These are phyloP conservation scores for Philopotamus ludificatus DNA, from an alignment of 1,140 invertebrate genomes.

Conservation along the genomic window DNA sequence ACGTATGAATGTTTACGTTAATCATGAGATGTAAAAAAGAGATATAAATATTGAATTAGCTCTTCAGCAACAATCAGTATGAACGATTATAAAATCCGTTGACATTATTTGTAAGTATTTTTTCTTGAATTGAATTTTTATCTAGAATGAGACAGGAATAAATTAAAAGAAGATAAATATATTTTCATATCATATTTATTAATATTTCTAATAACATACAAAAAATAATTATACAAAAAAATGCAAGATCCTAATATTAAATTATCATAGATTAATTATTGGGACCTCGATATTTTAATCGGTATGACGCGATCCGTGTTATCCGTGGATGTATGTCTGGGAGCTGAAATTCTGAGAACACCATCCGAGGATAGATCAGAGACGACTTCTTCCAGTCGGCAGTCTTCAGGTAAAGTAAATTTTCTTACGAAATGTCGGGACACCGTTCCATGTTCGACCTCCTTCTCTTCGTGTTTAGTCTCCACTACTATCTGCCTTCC, in stretches of 20 bases:
- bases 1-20: too few relatives aligned
- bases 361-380: slow-evolving; percentile 73
- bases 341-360: slow-evolving; percentile 65
- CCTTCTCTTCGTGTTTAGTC: slow-evolving; percentile 68
- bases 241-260: too few relatives aligned
- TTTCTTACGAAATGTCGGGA: slow-evolving; percentile 65
- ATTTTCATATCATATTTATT: not conserved
- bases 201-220: not conserved
- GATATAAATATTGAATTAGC: too few relatives aligned
- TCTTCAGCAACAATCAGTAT: too few relatives aligned
- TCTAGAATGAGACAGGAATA: not conserved
- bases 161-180: not conserved
- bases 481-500: slow-evolving; percentile 64
- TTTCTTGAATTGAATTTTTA: not conserved
- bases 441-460: slow-evolving; percentile 66
- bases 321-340: slow-evolving; percentile 53
- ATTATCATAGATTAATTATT: not conserved
- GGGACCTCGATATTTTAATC: slow-evolving; percentile 45
- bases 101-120: too few relatives aligned
- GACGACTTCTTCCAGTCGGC: slow-evolving; percentile 62
- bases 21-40: too few relatives aligned
- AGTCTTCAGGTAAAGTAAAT: slow-evolving; percentile 64
- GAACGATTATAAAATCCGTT: too few relatives aligned
- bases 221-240: not conserved
- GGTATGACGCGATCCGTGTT: slow-evolving; percentile 60